Percentiles rank a stretch among this genome's conserved stretches.
Conservation (phyloP, 1,140 invertebrate species). For the Drosophila suzukii region DNA sequence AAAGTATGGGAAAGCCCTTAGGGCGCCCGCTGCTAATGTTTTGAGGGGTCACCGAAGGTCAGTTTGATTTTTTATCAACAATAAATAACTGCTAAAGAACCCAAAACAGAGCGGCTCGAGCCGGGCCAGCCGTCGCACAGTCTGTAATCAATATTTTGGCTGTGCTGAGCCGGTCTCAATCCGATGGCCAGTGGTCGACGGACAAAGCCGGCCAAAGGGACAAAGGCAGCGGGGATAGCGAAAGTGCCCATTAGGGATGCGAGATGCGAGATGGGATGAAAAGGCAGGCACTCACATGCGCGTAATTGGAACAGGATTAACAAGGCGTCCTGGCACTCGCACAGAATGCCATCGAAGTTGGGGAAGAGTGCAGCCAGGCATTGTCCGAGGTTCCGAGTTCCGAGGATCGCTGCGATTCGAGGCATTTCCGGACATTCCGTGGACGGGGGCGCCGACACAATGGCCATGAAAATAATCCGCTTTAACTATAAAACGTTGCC, state of each 20-base stretch:
- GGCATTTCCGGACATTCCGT: constrained; percentile 52
- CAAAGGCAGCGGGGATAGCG: constrained; percentile 49
- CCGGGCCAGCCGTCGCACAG: constrained; percentile 27
- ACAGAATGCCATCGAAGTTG: constrained; percentile 55
- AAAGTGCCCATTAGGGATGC: constrained; percentile 78
- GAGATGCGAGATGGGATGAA: constrained; percentile 9
- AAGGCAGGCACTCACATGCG: constrained; percentile 69
- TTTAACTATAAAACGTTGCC: constrained; percentile 76
- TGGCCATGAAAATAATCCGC: constrained; percentile 79
- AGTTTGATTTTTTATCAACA: constrained; percentile 68
- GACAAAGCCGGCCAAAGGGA: constrained; percentile 48
- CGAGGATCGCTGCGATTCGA: constrained; percentile 29
- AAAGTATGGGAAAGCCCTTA: constrained; percentile 7
- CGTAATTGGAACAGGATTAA: constrained; percentile 82
- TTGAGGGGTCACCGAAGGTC: constrained; percentile 59
- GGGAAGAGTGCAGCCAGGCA: constrained; percentile 30
- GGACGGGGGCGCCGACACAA: constrained; percentile 47
- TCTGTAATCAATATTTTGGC: constrained; percentile 81
- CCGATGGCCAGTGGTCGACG: constrained; percentile 32
- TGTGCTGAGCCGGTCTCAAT: constrained; percentile 35
- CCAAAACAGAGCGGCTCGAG: constrained; percentile 43
- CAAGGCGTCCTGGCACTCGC: constrained; percentile 49
- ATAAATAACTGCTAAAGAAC: constrained; percentile 61
- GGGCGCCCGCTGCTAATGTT: constrained; percentile 9
- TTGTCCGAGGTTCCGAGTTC: constrained; percentile 68